Base-by-base conservation (phyloP, 1,140 invertebrate genomes). In the Diorhabda elongata region DNA sequence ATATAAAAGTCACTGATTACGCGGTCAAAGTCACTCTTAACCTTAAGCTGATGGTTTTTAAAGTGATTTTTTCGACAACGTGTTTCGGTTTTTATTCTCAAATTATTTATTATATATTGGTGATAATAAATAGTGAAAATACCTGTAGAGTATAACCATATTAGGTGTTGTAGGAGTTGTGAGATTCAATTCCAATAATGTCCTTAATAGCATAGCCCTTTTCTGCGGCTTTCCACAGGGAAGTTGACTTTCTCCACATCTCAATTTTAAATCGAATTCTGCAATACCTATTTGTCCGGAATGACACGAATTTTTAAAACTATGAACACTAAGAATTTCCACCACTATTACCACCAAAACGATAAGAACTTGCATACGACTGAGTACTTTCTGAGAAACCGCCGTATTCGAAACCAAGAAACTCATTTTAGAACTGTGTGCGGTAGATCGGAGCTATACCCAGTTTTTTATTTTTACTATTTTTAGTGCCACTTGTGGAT, bases 81-180 rank as follows among this genome's bases (percentile, higher is more conserved):
- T 26, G 26, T 26, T 26, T 26, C 26, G 26, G 26, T 26, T 26
- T 26, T 2, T 26, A 26, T 26, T 26, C 26, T 26, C 26, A 26
- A 26, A 26, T 26, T 26, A 26, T 26, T 26, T 26, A 26, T 26
- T 26, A 26, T 26, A 2, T 26, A 26, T 26, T 26, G 26, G 26
- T 26, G 26, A 26, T 26, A 26, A 26, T 26, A 26, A 26, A 26
- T 26, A 26, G 26, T 1, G 26, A 6, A 43, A 42, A 0, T 62
- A 62, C 61, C 61, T 62, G 44, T 62, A 44, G 11, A 62, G 11
- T n/a, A 62, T 62, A 11, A 44, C 43, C 61, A 62, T 62, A 11
- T 62, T 11, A 62, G 61, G 61, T 11, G 61, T 44, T 9, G 61
- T 62, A 8, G 42, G 42, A 44, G 42, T 62, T 44, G 42, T 62